phyloP scores from a whole-genome alignment of 92 coral and sea anemone species.

The Heliopora coerulea region DNA sequence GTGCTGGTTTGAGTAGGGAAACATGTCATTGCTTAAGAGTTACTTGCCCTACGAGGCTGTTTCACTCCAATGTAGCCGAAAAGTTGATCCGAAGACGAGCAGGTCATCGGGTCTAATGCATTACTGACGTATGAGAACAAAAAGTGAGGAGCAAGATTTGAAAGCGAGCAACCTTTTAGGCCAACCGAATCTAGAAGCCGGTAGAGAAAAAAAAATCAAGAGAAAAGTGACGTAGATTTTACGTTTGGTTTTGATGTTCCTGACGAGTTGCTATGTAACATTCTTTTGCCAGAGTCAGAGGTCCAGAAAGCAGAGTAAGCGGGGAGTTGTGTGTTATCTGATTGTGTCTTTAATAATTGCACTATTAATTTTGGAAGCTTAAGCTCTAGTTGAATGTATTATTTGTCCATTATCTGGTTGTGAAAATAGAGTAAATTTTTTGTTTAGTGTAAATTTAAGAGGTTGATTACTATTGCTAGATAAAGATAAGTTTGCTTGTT shows the following conservation, averaged over 20 bases:
- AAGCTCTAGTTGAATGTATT: slow-evolving; percentile 7
- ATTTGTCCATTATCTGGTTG: not conserved
- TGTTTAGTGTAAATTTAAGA: no score
- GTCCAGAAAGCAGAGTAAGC: not conserved
- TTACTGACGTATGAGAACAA: slow-evolving; percentile 30
- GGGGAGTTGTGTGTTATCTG: not conserved
- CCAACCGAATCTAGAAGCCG: not conserved
- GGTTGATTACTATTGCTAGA: not conserved
- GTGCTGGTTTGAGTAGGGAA: slow-evolving; percentile 24
- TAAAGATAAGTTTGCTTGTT: not conserved
- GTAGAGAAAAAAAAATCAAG: not conserved
- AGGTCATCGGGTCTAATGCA: slow-evolving; percentile 33
- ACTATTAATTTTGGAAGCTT: slow-evolving; percentile 19
- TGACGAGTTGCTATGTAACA: slow-evolving; percentile 24
- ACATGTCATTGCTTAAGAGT: slow-evolving; percentile 34
- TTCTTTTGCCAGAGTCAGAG: slow-evolving; percentile 20
- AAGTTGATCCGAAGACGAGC: slow-evolving; percentile 23
- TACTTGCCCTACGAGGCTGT: slow-evolving; percentile 35
- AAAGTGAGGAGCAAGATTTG: slow-evolving; percentile 16
- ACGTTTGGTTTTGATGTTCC: slow-evolving; percentile 32
- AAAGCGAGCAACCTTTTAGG: slow-evolving; percentile 35
- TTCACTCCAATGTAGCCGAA: slow-evolving; percentile 22
- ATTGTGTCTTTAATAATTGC: slow-evolving; percentile 37
- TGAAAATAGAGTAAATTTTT: no score
- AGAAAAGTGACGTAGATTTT: not conserved